Conservation (phyloP, 2,113 vertebrate genomes). For the Spheniscus mendiculus region DNA sequence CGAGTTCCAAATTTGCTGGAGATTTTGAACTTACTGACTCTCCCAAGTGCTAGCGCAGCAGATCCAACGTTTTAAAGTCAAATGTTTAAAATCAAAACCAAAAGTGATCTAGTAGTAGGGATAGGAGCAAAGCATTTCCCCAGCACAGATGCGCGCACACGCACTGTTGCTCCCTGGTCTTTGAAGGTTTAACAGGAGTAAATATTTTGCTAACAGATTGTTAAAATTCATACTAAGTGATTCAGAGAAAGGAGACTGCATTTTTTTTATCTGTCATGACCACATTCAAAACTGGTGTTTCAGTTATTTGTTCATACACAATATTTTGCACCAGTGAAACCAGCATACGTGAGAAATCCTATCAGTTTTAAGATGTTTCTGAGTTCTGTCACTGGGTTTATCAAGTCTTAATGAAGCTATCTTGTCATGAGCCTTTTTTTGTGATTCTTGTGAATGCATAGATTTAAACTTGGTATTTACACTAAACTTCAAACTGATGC, state of each 20-base stretch:
- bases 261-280: neutral
- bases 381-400: neutral
- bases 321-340: neutral
- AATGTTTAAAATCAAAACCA: neutral
- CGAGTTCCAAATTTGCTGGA: neutral
- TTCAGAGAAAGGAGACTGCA: neutral
- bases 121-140: neutral
- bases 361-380: neutral
- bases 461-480: constrained; percentile 64
- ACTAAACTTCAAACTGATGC: constrained; percentile 57
- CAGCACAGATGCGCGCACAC: neutral
- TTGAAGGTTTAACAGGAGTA: neutral
- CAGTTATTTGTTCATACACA: neutral
- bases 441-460: neutral
- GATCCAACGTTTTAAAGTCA: constrained; percentile 2
- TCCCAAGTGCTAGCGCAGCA: neutral
- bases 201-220: neutral
- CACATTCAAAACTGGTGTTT: neutral
- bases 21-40: neutral
- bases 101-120: neutral
- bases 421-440: neutral
- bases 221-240: neutral
- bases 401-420: neutral
- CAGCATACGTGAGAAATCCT: neutral
- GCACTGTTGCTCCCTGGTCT: neutral